Conservation (phyloP, 2,113 vertebrate species). For the Forbesichthys agassizii region DNA sequence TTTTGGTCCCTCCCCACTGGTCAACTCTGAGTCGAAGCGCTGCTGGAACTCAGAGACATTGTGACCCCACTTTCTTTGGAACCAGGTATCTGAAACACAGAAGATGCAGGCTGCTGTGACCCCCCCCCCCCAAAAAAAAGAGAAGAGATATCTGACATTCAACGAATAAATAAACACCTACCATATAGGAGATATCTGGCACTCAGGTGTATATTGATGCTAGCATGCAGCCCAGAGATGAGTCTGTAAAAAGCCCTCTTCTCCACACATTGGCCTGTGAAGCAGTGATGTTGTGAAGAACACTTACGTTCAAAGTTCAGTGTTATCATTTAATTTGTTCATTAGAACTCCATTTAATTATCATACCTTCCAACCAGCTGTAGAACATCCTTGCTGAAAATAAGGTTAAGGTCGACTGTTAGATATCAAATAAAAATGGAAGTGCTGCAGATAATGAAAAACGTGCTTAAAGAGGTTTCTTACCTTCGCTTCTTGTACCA, state of each 20-base stretch:
- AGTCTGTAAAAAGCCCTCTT: constrained; percentile 92
- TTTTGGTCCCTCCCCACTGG: constrained; percentile 86
- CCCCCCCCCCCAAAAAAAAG: no score
- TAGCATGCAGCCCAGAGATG: constrained; percentile 89
- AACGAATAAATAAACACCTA: constrained; percentile 54
- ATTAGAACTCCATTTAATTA: background rate
- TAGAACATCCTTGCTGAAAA: constrained; percentile 84
- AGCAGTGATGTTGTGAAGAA: background rate
- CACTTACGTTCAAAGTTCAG: no score
- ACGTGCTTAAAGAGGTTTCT: background rate
- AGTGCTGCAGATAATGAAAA: background rate
- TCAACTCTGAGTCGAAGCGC: constrained; percentile 87
- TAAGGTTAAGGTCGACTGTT: constrained; percentile 10
- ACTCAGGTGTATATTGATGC: constrained; percentile 92
- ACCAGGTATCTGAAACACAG: constrained; percentile 82
- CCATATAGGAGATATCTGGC: constrained; percentile 89
- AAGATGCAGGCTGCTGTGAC: background rate
- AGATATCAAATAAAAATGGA: background rate
- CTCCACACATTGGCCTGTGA: constrained; percentile 88
- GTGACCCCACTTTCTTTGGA: constrained; percentile 88
- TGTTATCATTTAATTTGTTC: no score
- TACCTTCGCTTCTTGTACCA: constrained; percentile 70
- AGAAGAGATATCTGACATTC: background rate
- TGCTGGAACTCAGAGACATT: constrained; percentile 88
- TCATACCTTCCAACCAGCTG: constrained; percentile 89